Percentiles rank a stretch among this genome's conserved stretches.
These are phyloP conservation scores for Oophaga sylvatica DNA, from an alignment of 2,797 vertebrate species.

Conservation along the genomic window DNA sequence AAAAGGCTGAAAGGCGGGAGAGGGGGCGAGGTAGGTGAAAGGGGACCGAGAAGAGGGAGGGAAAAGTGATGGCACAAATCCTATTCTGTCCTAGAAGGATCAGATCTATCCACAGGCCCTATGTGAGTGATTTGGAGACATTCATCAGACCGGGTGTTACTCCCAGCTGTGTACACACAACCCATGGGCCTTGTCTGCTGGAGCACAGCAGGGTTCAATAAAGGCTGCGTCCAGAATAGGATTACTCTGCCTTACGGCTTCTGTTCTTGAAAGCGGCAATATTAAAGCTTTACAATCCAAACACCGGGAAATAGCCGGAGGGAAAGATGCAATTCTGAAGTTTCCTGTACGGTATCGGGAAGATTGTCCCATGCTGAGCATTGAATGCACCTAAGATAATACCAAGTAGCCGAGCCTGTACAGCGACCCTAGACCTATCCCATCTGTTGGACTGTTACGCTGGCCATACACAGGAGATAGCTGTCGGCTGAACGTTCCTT, in stretches of 20 bases:
- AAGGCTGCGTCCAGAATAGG: conserved; percentile 27
- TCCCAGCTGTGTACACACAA: conserved; percentile 56
- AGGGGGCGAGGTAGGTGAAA: conserved; percentile 54
- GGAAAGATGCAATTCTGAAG: conserved; percentile 2
- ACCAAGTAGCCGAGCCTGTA: neutral
- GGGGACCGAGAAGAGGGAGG: conserved; percentile 28
- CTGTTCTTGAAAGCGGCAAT: neutral
- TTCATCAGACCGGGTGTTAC: conserved; percentile 29
- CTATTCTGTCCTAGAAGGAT: conserved; percentile 33
- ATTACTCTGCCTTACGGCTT: conserved; percentile 37
- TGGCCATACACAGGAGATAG: no score
- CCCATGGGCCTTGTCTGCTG: conserved; percentile 17
- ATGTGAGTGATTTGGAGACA: conserved; percentile 15
- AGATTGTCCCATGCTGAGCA: neutral
- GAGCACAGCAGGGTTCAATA: conserved; percentile 45
- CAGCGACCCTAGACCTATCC: neutral
- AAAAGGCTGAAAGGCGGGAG: conserved; percentile 45
- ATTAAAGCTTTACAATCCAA: conserved; percentile 41
- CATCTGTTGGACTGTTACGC: neutral
- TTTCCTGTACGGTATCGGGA: neutral
- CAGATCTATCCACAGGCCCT: conserved; percentile 14
- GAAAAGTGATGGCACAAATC: conserved; percentile 24
- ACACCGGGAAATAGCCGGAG: conserved; percentile 25
- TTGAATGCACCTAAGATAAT: neutral
- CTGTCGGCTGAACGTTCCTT: no score